Conservation (phyloP, 2,797 vertebrate genomes). For the Rhynchotus rufescens region DNA sequence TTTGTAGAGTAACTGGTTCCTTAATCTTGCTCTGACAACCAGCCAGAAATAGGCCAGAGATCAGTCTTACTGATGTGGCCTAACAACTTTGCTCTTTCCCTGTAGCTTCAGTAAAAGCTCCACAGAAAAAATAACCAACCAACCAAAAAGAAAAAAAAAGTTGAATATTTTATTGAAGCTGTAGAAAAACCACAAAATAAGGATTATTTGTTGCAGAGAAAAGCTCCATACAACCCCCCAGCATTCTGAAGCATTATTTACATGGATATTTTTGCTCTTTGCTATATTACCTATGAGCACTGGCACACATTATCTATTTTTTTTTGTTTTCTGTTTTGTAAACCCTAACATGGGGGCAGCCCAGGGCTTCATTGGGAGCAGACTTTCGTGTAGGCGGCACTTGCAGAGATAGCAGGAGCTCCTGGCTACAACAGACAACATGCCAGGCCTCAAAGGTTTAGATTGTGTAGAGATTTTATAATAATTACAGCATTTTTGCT, state of each 20-base stretch:
- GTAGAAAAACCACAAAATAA: background rate
- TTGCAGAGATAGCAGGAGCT: background rate
- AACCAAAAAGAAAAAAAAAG: background rate
- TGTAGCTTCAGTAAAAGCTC: background rate
- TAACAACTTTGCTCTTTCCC: background rate
- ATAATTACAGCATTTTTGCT: background rate
- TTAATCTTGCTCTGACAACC: slow-evolving; percentile 9
- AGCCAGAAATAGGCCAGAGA: background rate
- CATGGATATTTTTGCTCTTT: background rate
- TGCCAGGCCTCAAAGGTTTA: background rate
- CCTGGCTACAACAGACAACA: background rate
- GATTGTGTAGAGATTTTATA: background rate
- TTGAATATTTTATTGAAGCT: background rate
- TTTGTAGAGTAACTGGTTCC: background rate
- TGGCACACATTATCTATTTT: background rate
- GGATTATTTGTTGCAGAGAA: background rate
- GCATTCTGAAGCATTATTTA: background rate
- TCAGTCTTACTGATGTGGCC: background rate
- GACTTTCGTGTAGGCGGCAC: accelerated
- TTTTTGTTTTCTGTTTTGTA: background rate
- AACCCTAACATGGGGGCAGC: background rate
- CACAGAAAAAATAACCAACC: background rate
- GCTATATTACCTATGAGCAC: background rate
- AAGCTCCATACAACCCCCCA: background rate
- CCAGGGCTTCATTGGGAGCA: background rate